phyloP scores from a whole-genome alignment of 2,797 vertebrate species.

The Choloepus didactylus region DNA sequence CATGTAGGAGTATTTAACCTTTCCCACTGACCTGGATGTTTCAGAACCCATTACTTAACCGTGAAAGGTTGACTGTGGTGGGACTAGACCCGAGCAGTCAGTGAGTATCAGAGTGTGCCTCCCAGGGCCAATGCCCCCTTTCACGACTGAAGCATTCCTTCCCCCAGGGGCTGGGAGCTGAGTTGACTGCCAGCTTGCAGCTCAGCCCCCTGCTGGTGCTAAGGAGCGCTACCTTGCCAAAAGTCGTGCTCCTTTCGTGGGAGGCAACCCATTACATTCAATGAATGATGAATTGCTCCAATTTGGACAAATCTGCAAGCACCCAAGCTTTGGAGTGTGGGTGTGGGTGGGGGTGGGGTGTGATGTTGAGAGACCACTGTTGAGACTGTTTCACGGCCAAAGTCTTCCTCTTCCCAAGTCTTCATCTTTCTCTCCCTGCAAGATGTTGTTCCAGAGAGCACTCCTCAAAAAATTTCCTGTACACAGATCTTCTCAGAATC shows the following conservation, averaged over 20 bases:
- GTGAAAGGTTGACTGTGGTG: neutral
- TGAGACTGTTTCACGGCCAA: neutral
- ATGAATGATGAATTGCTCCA: neutral
- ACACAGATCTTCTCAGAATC: neutral
- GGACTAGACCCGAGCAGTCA: neutral
- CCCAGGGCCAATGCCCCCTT: accelerated
- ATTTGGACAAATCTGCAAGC: neutral
- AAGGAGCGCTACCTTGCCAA: neutral
- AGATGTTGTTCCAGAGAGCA: neutral
- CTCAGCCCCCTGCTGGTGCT: neutral
- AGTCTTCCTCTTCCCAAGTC: neutral
- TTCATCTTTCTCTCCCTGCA: neutral
- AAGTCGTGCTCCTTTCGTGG: neutral
- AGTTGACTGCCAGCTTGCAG: neutral
- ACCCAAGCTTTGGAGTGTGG: neutral
- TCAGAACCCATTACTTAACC: neutral
- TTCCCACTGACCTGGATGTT: neutral
- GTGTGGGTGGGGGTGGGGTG: too few species aligned
- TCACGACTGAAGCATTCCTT: neutral
- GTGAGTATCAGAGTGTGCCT: accelerated
- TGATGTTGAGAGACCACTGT: neutral
- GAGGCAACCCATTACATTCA: accelerated
- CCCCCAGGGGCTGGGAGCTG: neutral
- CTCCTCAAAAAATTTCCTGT: neutral
- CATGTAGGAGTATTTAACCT: neutral